These are phyloP conservation scores for Trichacis sp. DNA, from an alignment of 2,888 invertebrate genomes.

Conservation along the genomic window DNA sequence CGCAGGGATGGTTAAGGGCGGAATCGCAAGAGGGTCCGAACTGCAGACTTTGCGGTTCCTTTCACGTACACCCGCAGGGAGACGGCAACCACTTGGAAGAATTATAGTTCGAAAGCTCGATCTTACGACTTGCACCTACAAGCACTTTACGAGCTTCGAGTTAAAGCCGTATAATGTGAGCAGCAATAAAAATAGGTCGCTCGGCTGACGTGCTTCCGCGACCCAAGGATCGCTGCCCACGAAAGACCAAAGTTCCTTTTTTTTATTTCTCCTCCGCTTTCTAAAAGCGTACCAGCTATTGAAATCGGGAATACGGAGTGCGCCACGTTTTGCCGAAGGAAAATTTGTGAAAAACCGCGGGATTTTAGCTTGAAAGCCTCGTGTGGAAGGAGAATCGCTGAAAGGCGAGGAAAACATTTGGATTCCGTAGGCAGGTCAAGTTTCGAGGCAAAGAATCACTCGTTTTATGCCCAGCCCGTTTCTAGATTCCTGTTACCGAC, in stretches of 20 bases:
- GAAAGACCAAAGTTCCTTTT: not conserved
- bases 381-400: conserved; percentile 29
- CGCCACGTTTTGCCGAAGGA: not conserved
- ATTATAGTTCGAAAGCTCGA: conserved; percentile 37
- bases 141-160: conserved; percentile 29
- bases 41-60: conserved; percentile 41
- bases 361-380: conserved; percentile 1
- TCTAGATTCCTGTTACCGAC: too few relatives aligned
- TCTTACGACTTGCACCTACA: conserved; percentile 37
- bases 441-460: conserved; percentile 42
- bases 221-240: not conserved
- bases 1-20: not conserved
- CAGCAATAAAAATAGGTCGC: conserved; percentile 27
- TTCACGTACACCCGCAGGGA: conserved; percentile 36
- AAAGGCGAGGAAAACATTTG: conserved; percentile 39
- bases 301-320: not conserved
- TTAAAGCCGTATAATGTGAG: conserved; percentile 25
- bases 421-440: conserved; percentile 34
- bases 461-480: too few relatives aligned
- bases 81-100: conserved; percentile 32
- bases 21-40: conserved; percentile 31
- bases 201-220: not conserved
- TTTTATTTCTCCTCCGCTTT: not conserved
- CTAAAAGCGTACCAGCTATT: not conserved
- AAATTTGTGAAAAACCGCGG: conserved; percentile 1